Evolutionary conservation across 2,888 invertebrate species (phyloP), one percentile per base, ranked within the genome.

Genomic region (Pseudococcus longispinus): DNA sequence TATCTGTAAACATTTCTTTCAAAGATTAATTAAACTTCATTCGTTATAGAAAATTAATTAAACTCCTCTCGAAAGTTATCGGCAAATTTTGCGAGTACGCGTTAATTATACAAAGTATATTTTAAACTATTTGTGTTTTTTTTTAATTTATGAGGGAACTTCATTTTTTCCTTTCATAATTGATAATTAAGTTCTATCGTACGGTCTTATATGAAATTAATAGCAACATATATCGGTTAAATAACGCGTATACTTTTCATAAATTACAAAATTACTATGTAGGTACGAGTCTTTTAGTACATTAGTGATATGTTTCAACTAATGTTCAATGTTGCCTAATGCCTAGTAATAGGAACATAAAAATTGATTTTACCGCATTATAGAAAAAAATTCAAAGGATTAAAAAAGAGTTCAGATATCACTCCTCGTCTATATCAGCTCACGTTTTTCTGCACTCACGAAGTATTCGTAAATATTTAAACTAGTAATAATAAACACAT

Each of bases 21-120:
- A 80, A 5, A 42, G 20, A 23, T 80, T 80, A 80, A 80, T 80
- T 80, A 80, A 80, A 80, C 20, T 32, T n/a, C 8, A 80, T 80
- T 80, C 23, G 9, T 37, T 13, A 37, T 9, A 80, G 20, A 29
- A 80, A 80, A 37, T 80, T 80, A 42, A 80, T 80, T 80, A 80
- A 80, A 42, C 42, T 42, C 2, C 77, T 37, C n/a, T 20, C 26
- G 20, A 80, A 80, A 65, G 20, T 23, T 29, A 70, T 29, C 70
- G 70, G 15, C 11, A 18, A 70, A 70, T 70, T 70, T 70, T 70
- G 18, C 20, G 29, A 1, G 18, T 18, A 18, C 13, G 29, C 4
- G 29, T 29, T 29, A 29, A 70, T 26, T 26, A 29, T 18, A 29
- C 4, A 13, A 70, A 70, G 8, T 26, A 26, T 29, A 32, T 70